phyloP scores from a whole-genome alignment of 1,140 invertebrate species.

The Venturia canescens region DNA sequence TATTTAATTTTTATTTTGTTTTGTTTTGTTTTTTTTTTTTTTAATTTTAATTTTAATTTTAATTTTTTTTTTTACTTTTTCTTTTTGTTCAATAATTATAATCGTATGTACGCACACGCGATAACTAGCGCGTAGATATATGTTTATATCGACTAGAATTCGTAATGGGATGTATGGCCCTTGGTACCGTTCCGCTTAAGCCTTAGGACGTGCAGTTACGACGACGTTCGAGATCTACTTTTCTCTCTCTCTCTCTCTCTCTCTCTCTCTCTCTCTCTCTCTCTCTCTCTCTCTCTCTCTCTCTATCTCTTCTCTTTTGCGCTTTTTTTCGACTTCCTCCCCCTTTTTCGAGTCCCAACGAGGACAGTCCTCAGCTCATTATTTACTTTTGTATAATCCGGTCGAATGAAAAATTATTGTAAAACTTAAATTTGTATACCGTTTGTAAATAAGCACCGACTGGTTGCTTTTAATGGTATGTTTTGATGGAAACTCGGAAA shows the following conservation, averaged over 20 bases:
- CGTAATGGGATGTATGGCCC: slow-evolving; percentile 73
- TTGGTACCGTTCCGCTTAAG: slow-evolving; percentile 69
- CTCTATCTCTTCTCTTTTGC: slow-evolving; percentile 19
- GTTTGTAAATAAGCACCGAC: no score
- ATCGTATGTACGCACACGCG: slow-evolving; percentile 60
- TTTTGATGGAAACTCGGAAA: no score
- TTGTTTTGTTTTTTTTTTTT: slow-evolving; percentile 14
- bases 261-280: background rate
- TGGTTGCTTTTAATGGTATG: no score
- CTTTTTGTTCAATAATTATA: slow-evolving; percentile 42
- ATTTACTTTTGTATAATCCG: no score
- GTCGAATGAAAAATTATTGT: no score
- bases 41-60: slow-evolving; percentile 7
- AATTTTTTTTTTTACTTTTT: slow-evolving; percentile 36
- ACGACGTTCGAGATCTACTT: slow-evolving; percentile 53
- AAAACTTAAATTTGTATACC: no score
- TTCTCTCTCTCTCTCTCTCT: background rate
- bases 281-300: background rate
- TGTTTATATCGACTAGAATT: slow-evolving; percentile 77
- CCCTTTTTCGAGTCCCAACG: no score
- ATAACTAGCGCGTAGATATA: slow-evolving; percentile 69
- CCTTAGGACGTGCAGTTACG: slow-evolving; percentile 57
- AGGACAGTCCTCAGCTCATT: no score
- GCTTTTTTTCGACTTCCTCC: no score
- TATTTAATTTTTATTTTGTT: background rate